These are phyloP conservation scores for Drosophila mulleri DNA, from an alignment of 2,888 invertebrate species.

Conservation along the genomic window DNA sequence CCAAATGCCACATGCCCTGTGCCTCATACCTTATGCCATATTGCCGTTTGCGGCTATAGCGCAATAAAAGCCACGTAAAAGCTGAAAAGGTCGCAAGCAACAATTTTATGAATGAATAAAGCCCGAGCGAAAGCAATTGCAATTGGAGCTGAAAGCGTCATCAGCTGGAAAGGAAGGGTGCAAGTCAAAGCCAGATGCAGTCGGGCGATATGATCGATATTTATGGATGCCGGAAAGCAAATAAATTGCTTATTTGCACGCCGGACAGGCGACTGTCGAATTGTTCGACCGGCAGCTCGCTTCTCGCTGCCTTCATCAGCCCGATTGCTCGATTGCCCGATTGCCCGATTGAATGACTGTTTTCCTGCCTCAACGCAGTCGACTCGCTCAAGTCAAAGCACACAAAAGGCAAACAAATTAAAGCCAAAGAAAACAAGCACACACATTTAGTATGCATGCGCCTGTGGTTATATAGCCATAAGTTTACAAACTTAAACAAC, in stretches of 20 bases:
- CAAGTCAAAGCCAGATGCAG: conserved; percentile 62
- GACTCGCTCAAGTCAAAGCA: conserved; percentile 17
- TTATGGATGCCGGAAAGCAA: conserved; percentile 63
- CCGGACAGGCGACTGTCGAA: conserved; percentile 32
- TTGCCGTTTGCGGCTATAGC: conserved; percentile 10
- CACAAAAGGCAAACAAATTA: conserved; percentile 30
- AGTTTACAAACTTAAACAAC: conserved; percentile 52
- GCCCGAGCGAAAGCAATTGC: conserved; percentile 40
- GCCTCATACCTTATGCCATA: neutral
- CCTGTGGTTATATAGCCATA: conserved; percentile 12
- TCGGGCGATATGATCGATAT: conserved; percentile 73
- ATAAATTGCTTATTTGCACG: conserved; percentile 47
- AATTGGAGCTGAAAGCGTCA: conserved; percentile 9
- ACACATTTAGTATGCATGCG: conserved; percentile 15
- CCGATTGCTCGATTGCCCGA: neutral
- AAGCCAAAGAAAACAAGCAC: conserved; percentile 22
- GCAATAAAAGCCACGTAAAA: conserved; percentile 58
- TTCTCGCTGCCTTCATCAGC: no score
- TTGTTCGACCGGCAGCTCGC: conserved; percentile 7
- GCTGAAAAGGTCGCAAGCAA: conserved; percentile 13
- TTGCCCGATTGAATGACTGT: conserved; percentile 4
- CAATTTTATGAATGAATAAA: conserved; percentile 69
- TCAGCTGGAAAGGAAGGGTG: conserved; percentile 12
- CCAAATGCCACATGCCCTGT: conserved; percentile 25
- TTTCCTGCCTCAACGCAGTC: conserved; percentile 28